These are phyloP conservation scores for Boloria euphrosyne DNA, from an alignment of 2,888 invertebrate species.

Conservation along the genomic window DNA sequence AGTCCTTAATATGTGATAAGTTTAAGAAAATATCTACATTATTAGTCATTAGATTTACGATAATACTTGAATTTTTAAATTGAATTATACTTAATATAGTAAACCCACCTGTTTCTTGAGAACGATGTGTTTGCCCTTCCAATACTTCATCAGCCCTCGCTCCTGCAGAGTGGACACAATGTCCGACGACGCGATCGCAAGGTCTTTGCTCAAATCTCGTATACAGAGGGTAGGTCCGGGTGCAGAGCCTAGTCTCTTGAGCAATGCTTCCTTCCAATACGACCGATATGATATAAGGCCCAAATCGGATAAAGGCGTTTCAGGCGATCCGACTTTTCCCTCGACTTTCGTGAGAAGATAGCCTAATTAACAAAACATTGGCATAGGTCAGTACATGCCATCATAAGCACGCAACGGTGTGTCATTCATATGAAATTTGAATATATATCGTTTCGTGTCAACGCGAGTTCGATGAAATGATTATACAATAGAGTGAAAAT, in stretches of 20 bases:
- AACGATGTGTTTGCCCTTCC: conserved; percentile 99
- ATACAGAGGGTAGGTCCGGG: conserved; percentile 95
- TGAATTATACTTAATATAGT: background rate
- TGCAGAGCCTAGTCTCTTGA: conserved; percentile 94
- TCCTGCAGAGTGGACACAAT: conserved; percentile 98
- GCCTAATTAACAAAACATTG: conserved; percentile 81
- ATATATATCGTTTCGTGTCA: background rate
- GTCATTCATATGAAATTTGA: background rate
- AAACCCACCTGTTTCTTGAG: conserved; percentile 92
- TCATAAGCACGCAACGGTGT: conserved; percentile 1
- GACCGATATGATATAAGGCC: conserved; percentile 98
- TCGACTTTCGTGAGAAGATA: conserved; percentile 97
- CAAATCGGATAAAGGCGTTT: conserved; percentile 98
- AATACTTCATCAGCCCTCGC: conserved; percentile 98
- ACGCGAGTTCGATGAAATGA: background rate
- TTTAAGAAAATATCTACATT: too few species aligned
- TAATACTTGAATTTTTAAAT: too few species aligned
- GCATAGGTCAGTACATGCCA: conserved; percentile 14
- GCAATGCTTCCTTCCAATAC: conserved; percentile 98
- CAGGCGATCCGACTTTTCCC: conserved; percentile 99
- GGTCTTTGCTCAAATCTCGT: conserved; percentile 93
- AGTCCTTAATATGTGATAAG: too few species aligned
- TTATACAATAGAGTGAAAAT: conserved; percentile 5
- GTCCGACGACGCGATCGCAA: conserved; percentile 98
- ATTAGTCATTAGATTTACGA: too few species aligned